These are phyloP conservation scores for Bovichtus diacanthus DNA, from an alignment of 2,797 vertebrate genomes.

Conservation along the genomic window DNA sequence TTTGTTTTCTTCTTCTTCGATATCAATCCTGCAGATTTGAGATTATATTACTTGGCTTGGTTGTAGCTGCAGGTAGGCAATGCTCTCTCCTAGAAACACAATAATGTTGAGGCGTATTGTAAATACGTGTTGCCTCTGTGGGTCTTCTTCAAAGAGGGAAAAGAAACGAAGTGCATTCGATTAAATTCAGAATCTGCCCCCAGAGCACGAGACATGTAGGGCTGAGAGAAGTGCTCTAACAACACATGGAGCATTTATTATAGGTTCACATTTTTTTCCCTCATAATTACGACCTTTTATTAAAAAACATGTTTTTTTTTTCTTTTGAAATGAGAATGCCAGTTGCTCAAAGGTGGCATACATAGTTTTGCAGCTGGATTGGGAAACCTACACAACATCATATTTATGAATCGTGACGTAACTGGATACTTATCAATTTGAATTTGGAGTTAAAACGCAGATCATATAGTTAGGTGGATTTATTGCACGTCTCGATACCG, in stretches of 20 bases:
- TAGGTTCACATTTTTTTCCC: no score
- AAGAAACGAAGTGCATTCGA: not conserved
- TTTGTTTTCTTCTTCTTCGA: not conserved
- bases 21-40: not conserved
- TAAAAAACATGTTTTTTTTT: no score
- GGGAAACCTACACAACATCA: no score
- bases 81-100: not conserved
- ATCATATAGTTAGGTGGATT: not conserved
- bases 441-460: not conserved
- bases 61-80: not conserved
- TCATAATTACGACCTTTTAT: not conserved
- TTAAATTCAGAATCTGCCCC: not conserved
- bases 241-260: no score
- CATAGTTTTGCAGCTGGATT: not conserved
- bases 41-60: not conserved
- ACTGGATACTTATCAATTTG: not conserved
- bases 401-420: not conserved
- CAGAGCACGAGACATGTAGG: not conserved
- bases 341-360: not conserved
- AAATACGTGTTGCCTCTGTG: not conserved
- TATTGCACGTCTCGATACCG: not conserved
- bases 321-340: no score
- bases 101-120: not conserved
- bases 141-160: no score
- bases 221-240: not conserved